These are phyloP conservation scores for Ascaphus truei DNA, from an alignment of 2,113 vertebrate species.

Conservation along the genomic window DNA sequence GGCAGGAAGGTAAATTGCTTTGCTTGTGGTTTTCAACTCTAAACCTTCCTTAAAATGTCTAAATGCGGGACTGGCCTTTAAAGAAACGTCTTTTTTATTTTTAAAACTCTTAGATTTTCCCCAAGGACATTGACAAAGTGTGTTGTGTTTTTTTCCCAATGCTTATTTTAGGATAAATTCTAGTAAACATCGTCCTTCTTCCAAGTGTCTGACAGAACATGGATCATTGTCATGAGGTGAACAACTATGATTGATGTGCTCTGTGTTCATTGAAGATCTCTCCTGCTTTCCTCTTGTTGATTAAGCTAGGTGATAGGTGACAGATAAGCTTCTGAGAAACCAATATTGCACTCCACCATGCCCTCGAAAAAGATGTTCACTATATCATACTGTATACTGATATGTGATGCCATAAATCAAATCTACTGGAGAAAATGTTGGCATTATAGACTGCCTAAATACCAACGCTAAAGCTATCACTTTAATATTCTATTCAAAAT, in stretches of 20 bases:
- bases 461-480: no score
- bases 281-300: not conserved
- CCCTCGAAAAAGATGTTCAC: not conserved
- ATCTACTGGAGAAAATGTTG: not conserved
- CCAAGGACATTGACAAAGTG: not conserved
- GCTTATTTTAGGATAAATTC: slow-evolving; percentile 48
- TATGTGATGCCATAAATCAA: slow-evolving; percentile 25
- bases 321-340: not conserved
- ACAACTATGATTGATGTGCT: not conserved
- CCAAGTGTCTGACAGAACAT: slow-evolving; percentile 29
- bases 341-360: not conserved
- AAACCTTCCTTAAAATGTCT: no score
- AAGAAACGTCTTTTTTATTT: not conserved
- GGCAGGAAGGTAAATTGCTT: not conserved
- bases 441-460: no score
- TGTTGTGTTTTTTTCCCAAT: slow-evolving; percentile 42
- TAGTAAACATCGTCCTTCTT: slow-evolving; percentile 42
- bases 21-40: slow-evolving; percentile 21
- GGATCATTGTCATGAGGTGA: not conserved
- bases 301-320: not conserved
- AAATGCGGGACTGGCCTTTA: no score
- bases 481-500: no score
- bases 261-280: not conserved
- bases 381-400: not conserved
- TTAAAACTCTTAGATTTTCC: no score